A percentile compares a stretch with the other conserved stretches of the same genome.
Evolutionary conservation across 2,797 vertebrate species (phyloP).

Genomic region (Selene dorsalis): DNA sequence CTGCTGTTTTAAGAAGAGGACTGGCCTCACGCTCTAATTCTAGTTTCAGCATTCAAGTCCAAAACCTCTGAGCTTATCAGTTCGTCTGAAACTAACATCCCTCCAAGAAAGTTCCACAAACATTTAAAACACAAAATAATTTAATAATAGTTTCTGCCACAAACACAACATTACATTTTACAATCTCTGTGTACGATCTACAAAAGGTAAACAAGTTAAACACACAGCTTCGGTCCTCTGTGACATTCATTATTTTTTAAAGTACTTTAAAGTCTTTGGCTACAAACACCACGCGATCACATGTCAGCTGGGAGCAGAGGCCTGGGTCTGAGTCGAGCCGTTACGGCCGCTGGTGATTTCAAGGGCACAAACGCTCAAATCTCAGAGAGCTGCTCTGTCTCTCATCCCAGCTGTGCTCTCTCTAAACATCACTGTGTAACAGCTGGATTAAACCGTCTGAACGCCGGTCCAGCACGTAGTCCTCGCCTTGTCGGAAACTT

Average conservation of each 20-base stretch:
- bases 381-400: conserved; percentile 19
- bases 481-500: conserved; percentile 9
- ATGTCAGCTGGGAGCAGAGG: conserved; percentile 45
- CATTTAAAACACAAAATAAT: conserved; percentile 53
- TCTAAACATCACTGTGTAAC: conserved; percentile 64
- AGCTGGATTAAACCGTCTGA: conserved; percentile 19
- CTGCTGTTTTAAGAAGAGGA: background rate
- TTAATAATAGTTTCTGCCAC: conserved; percentile 50
- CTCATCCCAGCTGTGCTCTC: conserved; percentile 50
- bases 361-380: background rate
- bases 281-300: conserved; percentile 54
- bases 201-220: conserved; percentile 55
- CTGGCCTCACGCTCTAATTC: conserved; percentile 10
- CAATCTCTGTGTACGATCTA: conserved; percentile 51
- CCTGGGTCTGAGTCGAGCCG: background rate
- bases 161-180: conserved; percentile 60
- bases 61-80: conserved; percentile 6
- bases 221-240: conserved; percentile 44
- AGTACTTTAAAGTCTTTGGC: conserved; percentile 70
- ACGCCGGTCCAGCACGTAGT: conserved; percentile 1
- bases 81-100: background rate
- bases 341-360: background rate
- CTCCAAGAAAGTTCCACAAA: background rate
- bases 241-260: conserved; percentile 27
- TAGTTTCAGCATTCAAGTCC: background rate